Evolutionary conservation across 2,888 invertebrate genomes (phyloP).

Genomic region (Ochropleura plecta): DNA sequence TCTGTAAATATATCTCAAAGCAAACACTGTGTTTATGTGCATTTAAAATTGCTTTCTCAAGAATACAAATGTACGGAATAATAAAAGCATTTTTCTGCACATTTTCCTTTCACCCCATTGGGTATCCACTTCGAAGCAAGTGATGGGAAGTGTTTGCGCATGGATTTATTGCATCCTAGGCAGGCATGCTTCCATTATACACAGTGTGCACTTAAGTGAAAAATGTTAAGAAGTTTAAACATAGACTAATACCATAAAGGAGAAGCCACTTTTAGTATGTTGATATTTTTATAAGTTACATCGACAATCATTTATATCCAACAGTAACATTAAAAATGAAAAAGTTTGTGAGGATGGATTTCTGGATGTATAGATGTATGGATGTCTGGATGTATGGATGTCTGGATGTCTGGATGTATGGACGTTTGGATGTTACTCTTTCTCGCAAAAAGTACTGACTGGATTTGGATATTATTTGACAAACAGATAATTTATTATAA

Average conservation of each 20-base stretch:
- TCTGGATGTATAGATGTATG: too few relatives aligned
- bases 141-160: constrained; percentile 49
- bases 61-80: constrained; percentile 12
- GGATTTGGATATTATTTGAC: too few relatives aligned
- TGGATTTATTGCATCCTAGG: constrained; percentile 55
- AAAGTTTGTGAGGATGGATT: too few relatives aligned
- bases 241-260: constrained; percentile 34
- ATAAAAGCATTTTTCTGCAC: constrained; percentile 15
- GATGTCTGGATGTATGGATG: too few relatives aligned
- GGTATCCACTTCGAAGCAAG: constrained; percentile 31
- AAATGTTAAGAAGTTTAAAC: constrained; percentile 35
- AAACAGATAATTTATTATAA: too few relatives aligned
- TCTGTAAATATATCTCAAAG: neutral
- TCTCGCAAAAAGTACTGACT: too few relatives aligned
- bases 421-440: too few relatives aligned
- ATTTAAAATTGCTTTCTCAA: neutral
- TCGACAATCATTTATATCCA: neutral
- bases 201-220: constrained; percentile 46
- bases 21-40: neutral
- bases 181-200: constrained; percentile 55
- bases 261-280: neutral
- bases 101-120: constrained; percentile 44
- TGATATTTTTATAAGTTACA: neutral
- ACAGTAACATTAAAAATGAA: too few relatives aligned
- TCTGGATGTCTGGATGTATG: too few relatives aligned